Evolutionary conservation across 2,888 invertebrate species (phyloP).

Genomic region (Hyles lineata): DNA sequence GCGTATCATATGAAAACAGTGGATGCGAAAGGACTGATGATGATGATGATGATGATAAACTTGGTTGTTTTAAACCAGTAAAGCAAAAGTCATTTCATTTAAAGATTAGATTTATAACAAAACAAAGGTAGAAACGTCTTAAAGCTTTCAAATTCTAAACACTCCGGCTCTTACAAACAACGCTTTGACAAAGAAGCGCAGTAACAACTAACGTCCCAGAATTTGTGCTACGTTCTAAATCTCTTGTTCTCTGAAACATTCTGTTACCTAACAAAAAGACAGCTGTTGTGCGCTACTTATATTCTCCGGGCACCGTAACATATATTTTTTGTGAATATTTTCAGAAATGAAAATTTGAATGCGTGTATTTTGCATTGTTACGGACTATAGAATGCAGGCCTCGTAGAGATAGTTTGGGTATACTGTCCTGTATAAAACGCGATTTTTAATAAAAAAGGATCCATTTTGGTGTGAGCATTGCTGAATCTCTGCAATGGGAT

Average conservation of each 20-base stretch:
- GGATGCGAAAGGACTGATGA: too few relatives aligned
- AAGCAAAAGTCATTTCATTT: not conserved
- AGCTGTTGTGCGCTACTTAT: slow-evolving; percentile 27
- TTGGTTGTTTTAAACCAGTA: not conserved
- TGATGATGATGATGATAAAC: not conserved
- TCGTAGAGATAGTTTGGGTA: too few relatives aligned
- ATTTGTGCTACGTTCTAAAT: slow-evolving; percentile 32
- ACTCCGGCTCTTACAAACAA: slow-evolving; percentile 20
- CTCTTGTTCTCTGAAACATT: slow-evolving; percentile 32
- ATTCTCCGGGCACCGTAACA: slow-evolving; percentile 4
- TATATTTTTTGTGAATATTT: slow-evolving; percentile 6
- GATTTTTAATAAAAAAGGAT: too few relatives aligned
- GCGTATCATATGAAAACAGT: too few relatives aligned
- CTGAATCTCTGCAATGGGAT: too few relatives aligned
- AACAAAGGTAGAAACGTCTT: not conserved
- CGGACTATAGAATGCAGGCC: not conserved
- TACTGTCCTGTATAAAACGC: too few relatives aligned
- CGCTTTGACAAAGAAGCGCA: slow-evolving; percentile 28
- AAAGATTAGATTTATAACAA: not conserved
- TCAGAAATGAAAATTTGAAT: not conserved
- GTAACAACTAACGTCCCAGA: slow-evolving; percentile 30
- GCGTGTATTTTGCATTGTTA: not conserved
- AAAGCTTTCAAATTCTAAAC: slow-evolving; percentile 25
- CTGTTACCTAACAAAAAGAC: slow-evolving; percentile 28
- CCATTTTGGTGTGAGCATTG: too few relatives aligned